Evolutionary conservation across 2,888 invertebrate genomes (phyloP), one percentile per base, ranked within the genome.

Genomic region (Phorcus lineatus): DNA sequence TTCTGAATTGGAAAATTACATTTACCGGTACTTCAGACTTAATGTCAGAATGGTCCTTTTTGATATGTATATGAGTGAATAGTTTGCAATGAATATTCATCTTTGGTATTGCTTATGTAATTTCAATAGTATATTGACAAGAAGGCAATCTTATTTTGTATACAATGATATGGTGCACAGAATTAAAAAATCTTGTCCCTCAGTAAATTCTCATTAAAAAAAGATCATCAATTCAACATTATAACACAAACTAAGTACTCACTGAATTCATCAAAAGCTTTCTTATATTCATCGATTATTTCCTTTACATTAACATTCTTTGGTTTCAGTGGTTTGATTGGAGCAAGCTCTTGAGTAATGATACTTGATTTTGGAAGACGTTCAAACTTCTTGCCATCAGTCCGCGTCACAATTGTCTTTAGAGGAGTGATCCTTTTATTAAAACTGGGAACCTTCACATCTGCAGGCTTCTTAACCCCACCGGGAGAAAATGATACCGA

Each of bases 311-410:
- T 57, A 6, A 55, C 36, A 19, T 55, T 55, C 2, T 40, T 53
- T 54, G 55, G 55, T 55, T 77, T 77, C 31, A 57, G 55, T 55
- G 77, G 77, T 77, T 77, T 77, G 54, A 22, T 16, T 17, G 77
- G 77, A 11, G 40, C 28, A 55, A 57, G 77, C 16, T 36, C 54
- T 17, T 24, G 19, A 17, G 55, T 54, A 19, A 54, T 55, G 19
- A 36, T 77, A 4, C 36, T 55, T n/a, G 57, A 19, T 22, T 31
- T 77, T 16, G 40, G 17, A n/a, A 52, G 19, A 24, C 36, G 24
- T 57, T 77, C 36, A 13, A 55, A 77, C 55, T 31, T 36, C 55
- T 77, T 77, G 55, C 55, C 57, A 22, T 77, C 77, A 28, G 54
- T 77, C 6, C 77, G 77, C n/a, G n/a, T 57, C 22, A 77, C 55